Conservation (phyloP, 1,140 invertebrate species). For the Teleogryllus occipitalis region DNA sequence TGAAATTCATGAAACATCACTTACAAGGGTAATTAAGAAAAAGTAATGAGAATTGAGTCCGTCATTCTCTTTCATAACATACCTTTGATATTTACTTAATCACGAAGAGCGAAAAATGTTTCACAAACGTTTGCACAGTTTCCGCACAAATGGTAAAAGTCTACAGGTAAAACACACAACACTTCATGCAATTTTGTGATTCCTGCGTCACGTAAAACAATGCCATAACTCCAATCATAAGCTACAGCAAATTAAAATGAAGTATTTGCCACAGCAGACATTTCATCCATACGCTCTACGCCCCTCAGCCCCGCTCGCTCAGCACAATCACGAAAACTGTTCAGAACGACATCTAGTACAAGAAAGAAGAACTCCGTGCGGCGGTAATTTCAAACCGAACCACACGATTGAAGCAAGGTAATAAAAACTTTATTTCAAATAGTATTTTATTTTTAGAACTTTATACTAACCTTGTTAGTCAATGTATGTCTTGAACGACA, state of each 20-base stretch:
- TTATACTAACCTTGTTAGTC: neutral
- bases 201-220: neutral
- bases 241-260: neutral
- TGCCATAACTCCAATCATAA: neutral
- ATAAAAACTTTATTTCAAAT: neutral
- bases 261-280: neutral
- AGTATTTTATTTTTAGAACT: neutral
- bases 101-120: neutral
- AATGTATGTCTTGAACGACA: neutral
- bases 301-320: neutral
- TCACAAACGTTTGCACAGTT: neutral
- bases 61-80: neutral
- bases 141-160: neutral
- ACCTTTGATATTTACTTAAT: constrained; percentile 6
- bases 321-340: neutral
- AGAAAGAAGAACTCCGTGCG: neutral
- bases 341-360: neutral
- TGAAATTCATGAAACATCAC: neutral
- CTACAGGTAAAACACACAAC: neutral
- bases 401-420: neutral
- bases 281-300: neutral
- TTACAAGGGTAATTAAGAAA: neutral
- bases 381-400: neutral
- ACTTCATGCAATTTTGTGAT: neutral
- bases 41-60: neutral